Evolutionary conservation across 2,797 vertebrate species (phyloP).

Genomic region (Crocodylus rhombifer): DNA sequence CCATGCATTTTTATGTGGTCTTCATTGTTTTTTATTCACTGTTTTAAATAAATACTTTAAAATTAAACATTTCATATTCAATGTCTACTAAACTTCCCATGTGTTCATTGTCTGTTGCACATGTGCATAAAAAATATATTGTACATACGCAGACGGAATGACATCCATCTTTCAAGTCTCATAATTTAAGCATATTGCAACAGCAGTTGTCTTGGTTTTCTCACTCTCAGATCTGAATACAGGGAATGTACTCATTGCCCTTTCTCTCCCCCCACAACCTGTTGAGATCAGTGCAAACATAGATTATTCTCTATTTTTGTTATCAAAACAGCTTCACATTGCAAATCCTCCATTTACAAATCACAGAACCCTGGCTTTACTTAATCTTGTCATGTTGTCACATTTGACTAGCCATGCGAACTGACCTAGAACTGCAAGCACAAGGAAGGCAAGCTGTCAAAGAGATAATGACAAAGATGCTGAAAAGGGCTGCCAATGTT

Average conservation of each 20-base stretch:
- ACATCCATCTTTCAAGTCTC: neutral
- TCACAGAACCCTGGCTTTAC: conserved; percentile 60
- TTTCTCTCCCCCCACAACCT: neutral
- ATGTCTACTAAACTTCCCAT: neutral
- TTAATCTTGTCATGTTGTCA: conserved; percentile 79
- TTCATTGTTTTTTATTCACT: neutral
- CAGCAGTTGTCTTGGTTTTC: neutral
- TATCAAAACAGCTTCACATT: conserved; percentile 67
- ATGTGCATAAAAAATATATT: neutral
- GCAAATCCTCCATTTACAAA: conserved; percentile 73
- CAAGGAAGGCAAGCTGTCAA: conserved; percentile 61
- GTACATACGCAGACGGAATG: neutral
- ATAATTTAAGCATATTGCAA: neutral
- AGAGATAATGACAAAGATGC: conserved; percentile 61
- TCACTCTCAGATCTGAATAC: neutral
- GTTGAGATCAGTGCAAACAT: conserved; percentile 36
- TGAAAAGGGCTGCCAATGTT: conserved; percentile 48
- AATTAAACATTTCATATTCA: neutral
- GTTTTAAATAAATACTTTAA: neutral
- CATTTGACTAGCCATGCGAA: conserved; percentile 67
- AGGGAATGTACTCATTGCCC: neutral
- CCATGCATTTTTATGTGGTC: neutral
- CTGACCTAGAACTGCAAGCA: conserved; percentile 68
- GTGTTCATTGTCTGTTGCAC: neutral
- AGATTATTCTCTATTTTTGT: conserved; percentile 50